A percentile compares a stretch with the other conserved stretches of the same genome.
Evolutionary conservation across 2,113 vertebrate genomes (phyloP).

Genomic region (Ctenodactylus gundi): DNA sequence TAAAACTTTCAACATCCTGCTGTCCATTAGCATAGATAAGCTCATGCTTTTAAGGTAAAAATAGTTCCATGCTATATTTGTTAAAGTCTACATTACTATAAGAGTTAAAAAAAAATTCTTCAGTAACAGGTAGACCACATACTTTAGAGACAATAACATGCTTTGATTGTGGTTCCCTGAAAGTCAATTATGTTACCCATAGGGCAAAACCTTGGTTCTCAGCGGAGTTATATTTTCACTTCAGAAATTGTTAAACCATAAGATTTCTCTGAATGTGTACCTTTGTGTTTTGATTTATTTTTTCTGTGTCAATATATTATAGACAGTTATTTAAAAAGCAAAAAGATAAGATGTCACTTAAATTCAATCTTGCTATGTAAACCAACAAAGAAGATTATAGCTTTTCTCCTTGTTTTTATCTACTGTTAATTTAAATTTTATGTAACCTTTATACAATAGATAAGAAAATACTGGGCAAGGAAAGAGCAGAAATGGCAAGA

Average conservation of each 20-base stretch:
- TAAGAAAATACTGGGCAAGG: constrained; percentile 89
- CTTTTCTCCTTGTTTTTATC: neutral
- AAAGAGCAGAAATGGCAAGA: constrained; percentile 88
- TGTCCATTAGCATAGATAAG: constrained; percentile 81
- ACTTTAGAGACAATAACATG: constrained; percentile 40
- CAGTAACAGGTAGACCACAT: constrained; percentile 56
- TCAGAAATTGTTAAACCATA: constrained; percentile 33
- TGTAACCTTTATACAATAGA: constrained; percentile 82
- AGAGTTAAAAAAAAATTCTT: constrained; percentile 71
- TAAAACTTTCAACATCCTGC: constrained; percentile 70
- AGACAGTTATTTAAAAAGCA: constrained; percentile 24
- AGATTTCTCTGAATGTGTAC: neutral
- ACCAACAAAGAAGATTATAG: constrained; percentile 17
- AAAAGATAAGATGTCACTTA: constrained; percentile 55
- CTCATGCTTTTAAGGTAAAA: constrained; percentile 73
- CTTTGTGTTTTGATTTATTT: constrained; percentile 56
- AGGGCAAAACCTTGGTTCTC: constrained; percentile 53
- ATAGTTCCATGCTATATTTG: constrained; percentile 69
- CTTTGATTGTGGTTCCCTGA: constrained; percentile 62
- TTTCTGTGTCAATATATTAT: constrained; percentile 25
- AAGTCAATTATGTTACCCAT: constrained; percentile 49
- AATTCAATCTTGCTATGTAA: constrained; percentile 38
- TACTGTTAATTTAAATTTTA: constrained; percentile 61
- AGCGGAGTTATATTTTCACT: constrained; percentile 42
- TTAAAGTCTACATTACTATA: constrained; percentile 59